Conservation (phyloP, 2,888 invertebrate genomes). For the Rhimphoctona megacephalus region DNA sequence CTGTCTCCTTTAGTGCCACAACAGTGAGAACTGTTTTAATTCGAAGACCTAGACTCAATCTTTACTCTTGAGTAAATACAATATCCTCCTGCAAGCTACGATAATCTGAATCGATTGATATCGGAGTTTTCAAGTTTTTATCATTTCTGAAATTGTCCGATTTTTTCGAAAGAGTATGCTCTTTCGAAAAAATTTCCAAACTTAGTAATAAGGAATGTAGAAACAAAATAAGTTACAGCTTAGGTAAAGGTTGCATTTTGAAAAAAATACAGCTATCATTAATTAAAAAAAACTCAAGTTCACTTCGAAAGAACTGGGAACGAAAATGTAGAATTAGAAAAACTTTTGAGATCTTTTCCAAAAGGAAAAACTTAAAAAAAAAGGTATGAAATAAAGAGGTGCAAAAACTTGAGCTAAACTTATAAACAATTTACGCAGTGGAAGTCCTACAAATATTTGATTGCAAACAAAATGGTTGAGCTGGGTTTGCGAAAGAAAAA, state of each 20-base stretch:
- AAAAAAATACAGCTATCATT: no score
- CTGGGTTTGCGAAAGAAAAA: neutral
- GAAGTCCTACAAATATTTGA: neutral
- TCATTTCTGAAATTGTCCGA: neutral
- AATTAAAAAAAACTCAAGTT: no score
- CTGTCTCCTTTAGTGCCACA: conserved; percentile 18
- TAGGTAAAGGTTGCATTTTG: no score
- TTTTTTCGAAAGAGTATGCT: neutral
- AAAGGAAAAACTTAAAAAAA: neutral
- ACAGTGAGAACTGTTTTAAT: conserved; percentile 20
- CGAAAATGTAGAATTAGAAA: neutral
- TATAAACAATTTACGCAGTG: neutral
- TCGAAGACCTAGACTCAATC: conserved; percentile 7
- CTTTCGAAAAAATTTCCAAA: no score
- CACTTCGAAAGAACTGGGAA: no score
- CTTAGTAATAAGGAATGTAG: no score
- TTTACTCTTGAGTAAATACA: conserved; percentile 30
- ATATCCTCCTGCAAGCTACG: neutral
- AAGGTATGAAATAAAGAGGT: neutral
- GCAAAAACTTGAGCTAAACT: neutral
- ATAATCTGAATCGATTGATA: neutral
- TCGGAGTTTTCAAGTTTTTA: neutral
- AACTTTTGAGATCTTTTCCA: neutral
- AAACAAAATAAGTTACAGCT: no score
- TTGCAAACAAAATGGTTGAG: neutral